These are phyloP conservation scores for Synergus gifuensis DNA, from an alignment of 2,888 invertebrate species.

Conservation along the genomic window DNA sequence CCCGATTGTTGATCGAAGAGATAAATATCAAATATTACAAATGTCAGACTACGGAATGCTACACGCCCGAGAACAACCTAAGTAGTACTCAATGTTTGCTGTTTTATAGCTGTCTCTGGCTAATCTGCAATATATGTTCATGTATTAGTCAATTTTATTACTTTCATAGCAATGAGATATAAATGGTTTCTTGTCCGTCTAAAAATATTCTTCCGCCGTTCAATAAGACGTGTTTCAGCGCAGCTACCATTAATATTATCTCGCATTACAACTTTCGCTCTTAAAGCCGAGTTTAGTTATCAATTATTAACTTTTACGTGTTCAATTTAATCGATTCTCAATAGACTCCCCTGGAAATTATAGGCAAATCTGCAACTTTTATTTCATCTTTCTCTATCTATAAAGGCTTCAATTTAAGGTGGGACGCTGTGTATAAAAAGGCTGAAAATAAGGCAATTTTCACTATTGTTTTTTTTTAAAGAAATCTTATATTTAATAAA, in stretches of 20 bases:
- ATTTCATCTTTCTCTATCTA: neutral
- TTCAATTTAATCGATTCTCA: neutral
- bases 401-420: neutral
- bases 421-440: no score
- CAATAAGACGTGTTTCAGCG: slow-evolving; percentile 20
- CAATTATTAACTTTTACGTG: slow-evolving; percentile 4
- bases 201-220: slow-evolving; percentile 10
- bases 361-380: neutral
- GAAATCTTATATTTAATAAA: no score
- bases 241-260: slow-evolving; percentile 6
- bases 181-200: slow-evolving; percentile 35
- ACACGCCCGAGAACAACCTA: neutral
- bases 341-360: neutral
- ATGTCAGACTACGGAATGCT: slow-evolving; percentile 13
- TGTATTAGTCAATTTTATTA: slow-evolving; percentile 31
- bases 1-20: neutral
- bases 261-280: slow-evolving; percentile 28
- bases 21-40: slow-evolving; percentile 12
- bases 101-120: neutral
- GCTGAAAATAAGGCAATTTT: no score
- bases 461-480: no score
- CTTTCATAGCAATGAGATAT: slow-evolving; percentile 30
- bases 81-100: slow-evolving; percentile 5
- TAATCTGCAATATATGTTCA: slow-evolving; percentile 1
- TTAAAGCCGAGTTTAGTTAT: neutral